These are phyloP conservation scores for Drosophila fulvimacula DNA, from an alignment of 2,888 invertebrate species.

Conservation along the genomic window DNA sequence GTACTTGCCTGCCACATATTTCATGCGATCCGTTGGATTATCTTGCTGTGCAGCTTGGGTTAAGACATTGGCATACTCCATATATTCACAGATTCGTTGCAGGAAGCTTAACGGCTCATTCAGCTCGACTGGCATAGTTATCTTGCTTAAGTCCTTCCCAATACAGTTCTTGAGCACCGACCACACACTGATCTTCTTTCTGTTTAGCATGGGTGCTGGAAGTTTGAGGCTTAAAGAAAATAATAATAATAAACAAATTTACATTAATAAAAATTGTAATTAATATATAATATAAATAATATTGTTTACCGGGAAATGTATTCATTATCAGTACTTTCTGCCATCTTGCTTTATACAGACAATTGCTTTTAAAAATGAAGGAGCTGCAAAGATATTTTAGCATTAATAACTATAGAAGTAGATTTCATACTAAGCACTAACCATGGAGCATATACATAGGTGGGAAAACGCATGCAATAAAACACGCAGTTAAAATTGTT, in stretches of 20 bases:
- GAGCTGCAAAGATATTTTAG: not conserved
- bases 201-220: slow-evolving; percentile 90
- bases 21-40: slow-evolving; percentile 93
- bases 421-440: not conserved
- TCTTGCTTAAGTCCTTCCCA: slow-evolving; percentile 96
- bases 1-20: slow-evolving; percentile 89
- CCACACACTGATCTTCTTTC: slow-evolving; percentile 95
- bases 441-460: not conserved
- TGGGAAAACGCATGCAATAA: slow-evolving; percentile 6
- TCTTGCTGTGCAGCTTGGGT: slow-evolving; percentile 91
- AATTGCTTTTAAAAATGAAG: not conserved
- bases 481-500: slow-evolving; percentile 1
- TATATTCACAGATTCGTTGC: slow-evolving; percentile 96
- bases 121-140: slow-evolving; percentile 97
- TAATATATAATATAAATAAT: too few relatives aligned
- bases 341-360: not conserved
- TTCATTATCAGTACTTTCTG: slow-evolving; percentile 5
- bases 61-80: slow-evolving; percentile 92
- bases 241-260: slow-evolving; percentile 57
- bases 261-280: too few relatives aligned
- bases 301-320: not conserved
- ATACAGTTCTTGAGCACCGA: slow-evolving; percentile 96
- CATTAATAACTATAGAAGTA: not conserved
- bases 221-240: slow-evolving; percentile 87
- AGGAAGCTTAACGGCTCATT: slow-evolving; percentile 98